A percentile compares a stretch with the other conserved stretches of the same genome.
These are phyloP conservation scores for Notothenia rossii DNA, from an alignment of 2,113 vertebrate species.

Conservation along the genomic window DNA sequence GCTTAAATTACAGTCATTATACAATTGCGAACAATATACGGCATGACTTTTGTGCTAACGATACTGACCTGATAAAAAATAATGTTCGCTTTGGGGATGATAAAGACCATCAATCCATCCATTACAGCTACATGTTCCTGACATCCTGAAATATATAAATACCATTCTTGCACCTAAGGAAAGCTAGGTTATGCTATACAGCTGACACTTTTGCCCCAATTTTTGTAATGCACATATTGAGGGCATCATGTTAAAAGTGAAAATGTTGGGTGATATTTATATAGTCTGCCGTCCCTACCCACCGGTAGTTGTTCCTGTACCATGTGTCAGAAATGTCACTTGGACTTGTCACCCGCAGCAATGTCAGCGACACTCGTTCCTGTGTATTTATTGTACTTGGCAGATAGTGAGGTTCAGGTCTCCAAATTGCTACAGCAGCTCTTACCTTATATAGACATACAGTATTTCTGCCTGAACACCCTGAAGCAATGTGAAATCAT, in stretches of 20 bases:
- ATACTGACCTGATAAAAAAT: no score
- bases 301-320: slow-evolving; percentile 24
- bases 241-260: slow-evolving; percentile 8
- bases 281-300: slow-evolving; percentile 28
- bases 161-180: no score
- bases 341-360: slow-evolving; percentile 51
- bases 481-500: slow-evolving; percentile 37
- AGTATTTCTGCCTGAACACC: slow-evolving; percentile 31
- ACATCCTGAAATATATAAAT: no score
- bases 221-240: neutral
- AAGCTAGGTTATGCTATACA: neutral
- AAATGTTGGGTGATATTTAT: slow-evolving; percentile 48
- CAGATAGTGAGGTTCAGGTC: slow-evolving; percentile 41
- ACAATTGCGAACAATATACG: neutral
- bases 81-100: no score
- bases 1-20: neutral
- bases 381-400: slow-evolving; percentile 63
- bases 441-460: slow-evolving; percentile 32
- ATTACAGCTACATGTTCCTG: no score
- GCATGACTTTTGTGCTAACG: neutral
- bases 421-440: slow-evolving; percentile 62
- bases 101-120: no score
- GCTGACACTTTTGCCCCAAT: neutral
- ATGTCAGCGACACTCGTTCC: slow-evolving; percentile 50
- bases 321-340: slow-evolving; percentile 57